Evolutionary conservation across 2,888 invertebrate species (phyloP), one percentile per base, ranked within the genome.

Genomic region (Sisyra terminalis): DNA sequence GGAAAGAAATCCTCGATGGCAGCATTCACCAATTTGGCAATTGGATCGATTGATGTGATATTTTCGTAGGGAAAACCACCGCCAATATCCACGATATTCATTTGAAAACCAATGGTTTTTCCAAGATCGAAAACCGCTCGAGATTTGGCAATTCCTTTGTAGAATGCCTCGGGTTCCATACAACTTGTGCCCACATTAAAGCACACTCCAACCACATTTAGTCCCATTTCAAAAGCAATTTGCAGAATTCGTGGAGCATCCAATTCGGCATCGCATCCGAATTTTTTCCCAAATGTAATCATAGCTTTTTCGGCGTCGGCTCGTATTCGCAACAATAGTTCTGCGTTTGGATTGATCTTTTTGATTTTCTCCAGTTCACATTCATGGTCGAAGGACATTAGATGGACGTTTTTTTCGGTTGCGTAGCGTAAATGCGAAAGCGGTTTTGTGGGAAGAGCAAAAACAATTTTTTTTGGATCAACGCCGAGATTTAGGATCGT

Each of bases 321-420:
- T 18, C 55, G 54, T 43, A 46, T 42, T 7, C 44, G 40, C 10
- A 47, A 8, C 32, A 45, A 18, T 51, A 40, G 61, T 62, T 64
- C 62, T 39, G 73, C 70, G 39, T 61, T 54, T 6, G 72, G 71
- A 51, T 60, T 68, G 29, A 61, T 46, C 13, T 59, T 51, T 49
- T 67, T 67, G 36, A 73, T 61, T 54, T 75, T 75, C 47, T 64
- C 51, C 11, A 75, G 59, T 51, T 75, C 75, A 6, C 55, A 55
- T 51, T 68, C 66, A 51, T 67, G 67, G 51, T 75, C 75, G 48
- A 68, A 73, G 3, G 73, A 73, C 69, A 72, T 70, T 46, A 59
- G 55, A 10, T 55, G 49, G 2, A 75, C 69, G 7, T 65, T 60
- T 30, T 63, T 52, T 49, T 62, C 60, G 35, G 59, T 61, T 3